These are phyloP conservation scores for Scrobipalpa atriplicella DNA, from an alignment of 2,888 invertebrate genomes.

Conservation along the genomic window DNA sequence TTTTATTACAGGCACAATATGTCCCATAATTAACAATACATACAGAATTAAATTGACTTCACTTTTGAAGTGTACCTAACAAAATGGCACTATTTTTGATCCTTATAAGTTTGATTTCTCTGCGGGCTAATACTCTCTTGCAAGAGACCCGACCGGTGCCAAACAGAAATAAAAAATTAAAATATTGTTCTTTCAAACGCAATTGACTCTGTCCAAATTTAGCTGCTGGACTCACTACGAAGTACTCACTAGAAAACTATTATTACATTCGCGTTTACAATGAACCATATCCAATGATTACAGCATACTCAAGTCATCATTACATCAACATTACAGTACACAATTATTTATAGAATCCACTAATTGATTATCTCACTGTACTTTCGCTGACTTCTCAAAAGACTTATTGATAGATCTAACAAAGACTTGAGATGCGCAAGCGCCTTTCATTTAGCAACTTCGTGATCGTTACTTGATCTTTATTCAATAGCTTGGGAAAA, in stretches of 20 bases:
- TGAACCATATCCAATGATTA: neutral
- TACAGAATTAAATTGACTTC: no score
- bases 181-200: no score
- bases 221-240: no score
- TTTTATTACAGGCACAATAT: no score
- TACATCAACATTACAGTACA: neutral
- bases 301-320: constrained; percentile 2
- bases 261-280: neutral
- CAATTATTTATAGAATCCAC: constrained; percentile 1
- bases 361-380: neutral
- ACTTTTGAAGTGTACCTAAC: no score
- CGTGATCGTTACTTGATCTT: constrained; percentile 23
- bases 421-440: neutral
- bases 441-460: constrained; percentile 15
- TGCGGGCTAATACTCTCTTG: no score
- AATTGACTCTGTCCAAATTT: no score
- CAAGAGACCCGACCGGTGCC: no score
- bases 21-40: no score
- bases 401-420: neutral
- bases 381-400: neutral
- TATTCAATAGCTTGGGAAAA: constrained; percentile 19
- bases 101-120: no score
- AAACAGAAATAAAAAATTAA: no score
- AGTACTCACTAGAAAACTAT: neutral
- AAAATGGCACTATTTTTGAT: no score